Percentiles rank a stretch among this genome's conserved stretches.
Evolutionary conservation across 2,797 vertebrate species (phyloP).

Genomic region (Liparis tanakae): DNA sequence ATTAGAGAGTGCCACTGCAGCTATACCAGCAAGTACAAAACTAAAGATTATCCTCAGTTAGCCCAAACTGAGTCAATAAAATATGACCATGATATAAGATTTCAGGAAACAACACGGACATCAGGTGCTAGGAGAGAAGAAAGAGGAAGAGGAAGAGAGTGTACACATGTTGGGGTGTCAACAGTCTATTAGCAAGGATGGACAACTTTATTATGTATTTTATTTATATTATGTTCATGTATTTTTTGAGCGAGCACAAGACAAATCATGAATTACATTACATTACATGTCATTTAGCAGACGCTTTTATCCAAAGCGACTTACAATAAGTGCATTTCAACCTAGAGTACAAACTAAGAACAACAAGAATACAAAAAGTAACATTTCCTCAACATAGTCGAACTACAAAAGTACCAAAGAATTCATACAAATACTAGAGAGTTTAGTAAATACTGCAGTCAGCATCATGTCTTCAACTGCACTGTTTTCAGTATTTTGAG

Average conservation of each 20-base stretch:
- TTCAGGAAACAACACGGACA: constrained; percentile 14
- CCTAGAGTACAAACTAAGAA: too few species aligned
- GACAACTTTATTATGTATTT: constrained; percentile 19
- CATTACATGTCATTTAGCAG: too few species aligned
- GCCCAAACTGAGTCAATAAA: constrained; percentile 47
- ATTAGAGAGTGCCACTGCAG: constrained; percentile 49
- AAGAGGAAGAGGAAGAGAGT: constrained; percentile 7
- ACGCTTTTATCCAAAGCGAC: too few species aligned
- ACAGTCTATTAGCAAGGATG: neutral
- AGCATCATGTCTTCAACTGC: neutral
- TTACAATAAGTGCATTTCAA: too few species aligned
- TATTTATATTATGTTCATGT: neutral
- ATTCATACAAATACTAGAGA: neutral
- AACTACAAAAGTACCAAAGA: too few species aligned
- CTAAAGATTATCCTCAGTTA: constrained; percentile 54
- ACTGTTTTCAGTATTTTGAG: constrained; percentile 14
- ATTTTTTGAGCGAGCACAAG: neutral
- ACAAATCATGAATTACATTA: neutral
- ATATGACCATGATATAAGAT: constrained; percentile 17
- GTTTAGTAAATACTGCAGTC: constrained; percentile 10
- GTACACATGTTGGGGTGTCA: constrained; percentile 6
- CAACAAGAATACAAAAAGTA: too few species aligned
- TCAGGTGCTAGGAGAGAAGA: constrained; percentile 34
- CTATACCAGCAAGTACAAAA: constrained; percentile 46
- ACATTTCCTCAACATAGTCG: too few species aligned